phyloP scores from a whole-genome alignment of 2,113 vertebrate species.

The Centropus bengalensis region DNA sequence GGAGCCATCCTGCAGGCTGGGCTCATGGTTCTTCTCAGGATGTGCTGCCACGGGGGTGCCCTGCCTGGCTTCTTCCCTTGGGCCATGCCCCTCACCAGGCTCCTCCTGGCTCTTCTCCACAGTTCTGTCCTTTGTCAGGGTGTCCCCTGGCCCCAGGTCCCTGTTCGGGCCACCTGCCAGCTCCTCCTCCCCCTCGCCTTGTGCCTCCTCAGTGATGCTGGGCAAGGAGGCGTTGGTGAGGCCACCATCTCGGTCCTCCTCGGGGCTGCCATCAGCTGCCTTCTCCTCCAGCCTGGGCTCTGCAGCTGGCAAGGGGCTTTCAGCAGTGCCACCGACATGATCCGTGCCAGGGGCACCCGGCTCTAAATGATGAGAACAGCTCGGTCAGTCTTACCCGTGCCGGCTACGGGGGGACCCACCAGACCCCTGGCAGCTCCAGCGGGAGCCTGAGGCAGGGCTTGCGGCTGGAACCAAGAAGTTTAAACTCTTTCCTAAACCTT shows the following conservation, averaged over 20 bases:
- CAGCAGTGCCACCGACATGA: conserved; percentile 62
- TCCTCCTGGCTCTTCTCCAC: not conserved
- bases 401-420: accelerated
- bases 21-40: not conserved
- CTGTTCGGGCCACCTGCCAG: accelerated
- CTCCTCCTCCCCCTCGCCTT: not conserved
- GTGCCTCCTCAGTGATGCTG: accelerated
- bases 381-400: conserved; percentile 72
- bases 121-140: not conserved
- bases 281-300: conserved; percentile 72
- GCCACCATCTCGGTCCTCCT: conserved; percentile 20
- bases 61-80: not conserved
- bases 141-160: not conserved
- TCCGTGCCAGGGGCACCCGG: conserved; percentile 65
- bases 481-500: conserved; percentile 25
- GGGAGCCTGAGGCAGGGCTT: not conserved
- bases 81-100: accelerated
- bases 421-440: not conserved
- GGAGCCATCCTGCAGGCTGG: not conserved
- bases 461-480: not conserved
- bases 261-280: not conserved
- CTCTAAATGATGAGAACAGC: conserved; percentile 85
- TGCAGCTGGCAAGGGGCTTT: conserved; percentile 59
- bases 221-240: not conserved
- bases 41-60: not conserved